Evolutionary conservation across 2,888 invertebrate species (phyloP).

Genomic region (Cephonodes hylas): DNA sequence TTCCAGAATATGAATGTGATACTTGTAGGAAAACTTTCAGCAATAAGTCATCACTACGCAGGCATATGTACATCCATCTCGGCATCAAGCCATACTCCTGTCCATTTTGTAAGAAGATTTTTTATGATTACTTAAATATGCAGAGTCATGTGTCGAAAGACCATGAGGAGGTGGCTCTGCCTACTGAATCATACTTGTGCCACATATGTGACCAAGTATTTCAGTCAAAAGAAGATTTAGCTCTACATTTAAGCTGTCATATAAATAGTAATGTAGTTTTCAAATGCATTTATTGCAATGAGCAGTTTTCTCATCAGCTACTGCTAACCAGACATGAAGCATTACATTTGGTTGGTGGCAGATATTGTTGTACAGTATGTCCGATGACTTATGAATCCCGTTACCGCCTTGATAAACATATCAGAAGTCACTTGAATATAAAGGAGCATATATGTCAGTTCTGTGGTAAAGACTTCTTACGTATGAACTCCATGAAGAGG

Average conservation of each 20-base stretch:
- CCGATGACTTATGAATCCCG: constrained; percentile 85
- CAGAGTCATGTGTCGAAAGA: constrained; percentile 83
- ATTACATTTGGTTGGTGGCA: constrained; percentile 87
- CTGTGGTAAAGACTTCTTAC: constrained; percentile 89
- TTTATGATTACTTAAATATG: constrained; percentile 83
- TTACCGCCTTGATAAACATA: constrained; percentile 83
- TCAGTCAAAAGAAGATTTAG: constrained; percentile 87
- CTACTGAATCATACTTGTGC: constrained; percentile 82
- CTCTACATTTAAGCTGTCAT: constrained; percentile 87
- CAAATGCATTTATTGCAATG: constrained; percentile 85
- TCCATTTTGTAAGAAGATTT: constrained; percentile 82
- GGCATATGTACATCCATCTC: constrained; percentile 85
- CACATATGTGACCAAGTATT: constrained; percentile 88
- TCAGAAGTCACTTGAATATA: constrained; percentile 86
- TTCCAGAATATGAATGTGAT: constrained; percentile 71
- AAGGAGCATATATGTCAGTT: constrained; percentile 89
- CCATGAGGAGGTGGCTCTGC: constrained; percentile 61
- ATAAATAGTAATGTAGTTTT: constrained; percentile 72
- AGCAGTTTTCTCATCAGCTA: constrained; percentile 52
- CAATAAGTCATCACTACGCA: constrained; percentile 83
- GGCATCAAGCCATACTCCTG: constrained; percentile 84
- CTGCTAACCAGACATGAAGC: constrained; percentile 84
- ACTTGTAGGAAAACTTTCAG: constrained; percentile 84
- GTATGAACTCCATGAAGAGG: constrained; percentile 87
- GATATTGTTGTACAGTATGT: constrained; percentile 87